These are phyloP conservation scores for Polydrusus tereticollis DNA, from an alignment of 2,888 invertebrate species.

Conservation along the genomic window DNA sequence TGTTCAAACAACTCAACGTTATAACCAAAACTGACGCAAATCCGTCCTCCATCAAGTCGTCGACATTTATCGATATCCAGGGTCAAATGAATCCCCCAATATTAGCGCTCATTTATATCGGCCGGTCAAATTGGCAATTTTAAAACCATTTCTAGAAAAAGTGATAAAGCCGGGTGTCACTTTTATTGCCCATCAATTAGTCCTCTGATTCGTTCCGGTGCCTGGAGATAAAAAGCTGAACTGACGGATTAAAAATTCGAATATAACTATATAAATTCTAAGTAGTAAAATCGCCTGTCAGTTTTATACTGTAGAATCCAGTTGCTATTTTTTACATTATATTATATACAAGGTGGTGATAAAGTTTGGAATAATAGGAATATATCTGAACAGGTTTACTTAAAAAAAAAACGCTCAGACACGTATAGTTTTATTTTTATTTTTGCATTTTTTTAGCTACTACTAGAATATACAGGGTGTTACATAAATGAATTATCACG, in stretches of 20 bases:
- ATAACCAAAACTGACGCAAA: conserved; percentile 17
- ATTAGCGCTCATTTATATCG: conserved; percentile 14
- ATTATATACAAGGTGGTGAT: too few relatives aligned
- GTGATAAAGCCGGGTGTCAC: background rate
- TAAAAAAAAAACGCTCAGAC: too few relatives aligned
- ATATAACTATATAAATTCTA: background rate
- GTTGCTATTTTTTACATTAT: too few relatives aligned
- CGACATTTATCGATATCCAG: conserved; percentile 32
- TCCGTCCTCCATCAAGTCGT: conserved; percentile 26
- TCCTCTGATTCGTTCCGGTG: background rate
- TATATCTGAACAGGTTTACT: too few relatives aligned
- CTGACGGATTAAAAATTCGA: background rate
- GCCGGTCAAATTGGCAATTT: conserved; percentile 13
- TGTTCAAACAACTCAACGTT: background rate
- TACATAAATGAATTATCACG: too few relatives aligned
- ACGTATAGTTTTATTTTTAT: too few relatives aligned
- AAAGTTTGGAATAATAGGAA: too few relatives aligned
- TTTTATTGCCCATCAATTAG: conserved; percentile 9
- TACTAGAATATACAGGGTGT: too few relatives aligned
- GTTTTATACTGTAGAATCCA: too few relatives aligned
- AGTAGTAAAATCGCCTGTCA: too few relatives aligned
- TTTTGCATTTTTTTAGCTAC: too few relatives aligned
- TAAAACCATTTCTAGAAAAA: conserved; percentile 9
- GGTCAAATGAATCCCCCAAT: background rate
- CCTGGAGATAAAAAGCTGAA: background rate